Evolutionary conservation across 2,888 invertebrate species (phyloP).

Genomic region (Trissolcus brochymenae): DNA sequence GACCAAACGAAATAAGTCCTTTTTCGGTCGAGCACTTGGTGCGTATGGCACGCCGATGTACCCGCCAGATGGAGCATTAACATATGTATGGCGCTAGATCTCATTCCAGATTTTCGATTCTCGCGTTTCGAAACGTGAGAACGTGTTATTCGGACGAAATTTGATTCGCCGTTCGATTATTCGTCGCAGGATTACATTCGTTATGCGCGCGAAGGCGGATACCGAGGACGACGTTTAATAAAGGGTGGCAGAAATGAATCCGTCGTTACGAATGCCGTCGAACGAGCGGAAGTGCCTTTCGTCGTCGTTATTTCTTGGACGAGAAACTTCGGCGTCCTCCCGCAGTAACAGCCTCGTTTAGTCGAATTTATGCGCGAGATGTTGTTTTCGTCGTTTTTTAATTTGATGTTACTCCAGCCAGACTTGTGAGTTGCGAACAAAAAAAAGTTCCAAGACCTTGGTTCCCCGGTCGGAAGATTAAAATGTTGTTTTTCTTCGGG

Average conservation of each 20-base stretch:
- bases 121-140: constrained; percentile 62
- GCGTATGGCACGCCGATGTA: constrained; percentile 37
- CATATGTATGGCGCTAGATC: constrained; percentile 65
- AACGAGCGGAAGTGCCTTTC: constrained; percentile 49
- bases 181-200: constrained; percentile 59
- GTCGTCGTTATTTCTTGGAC: constrained; percentile 38
- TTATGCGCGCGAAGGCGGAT: constrained; percentile 35
- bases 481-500: neutral
- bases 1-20: constrained; percentile 54
- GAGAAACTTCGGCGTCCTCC: constrained; percentile 30
- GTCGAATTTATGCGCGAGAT: constrained; percentile 28
- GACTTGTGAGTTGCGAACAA: neutral
- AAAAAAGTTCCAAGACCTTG: neutral
- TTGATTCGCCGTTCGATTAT: constrained; percentile 63
- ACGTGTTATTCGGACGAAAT: constrained; percentile 61
- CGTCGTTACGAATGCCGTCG: constrained; percentile 45
- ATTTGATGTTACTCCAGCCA: constrained; percentile 1
- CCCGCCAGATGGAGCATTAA: constrained; percentile 68
- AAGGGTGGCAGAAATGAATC: constrained; percentile 53
- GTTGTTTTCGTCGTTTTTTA: constrained; percentile 8
- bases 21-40: constrained; percentile 35
- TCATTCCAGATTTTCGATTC: constrained; percentile 63
- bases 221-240: constrained; percentile 49
- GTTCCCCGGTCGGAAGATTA: neutral
- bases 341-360: constrained; percentile 35